Evolutionary conservation across 1,140 invertebrate species (phyloP).

Genomic region (Trichomalopsis sarcophagae): DNA sequence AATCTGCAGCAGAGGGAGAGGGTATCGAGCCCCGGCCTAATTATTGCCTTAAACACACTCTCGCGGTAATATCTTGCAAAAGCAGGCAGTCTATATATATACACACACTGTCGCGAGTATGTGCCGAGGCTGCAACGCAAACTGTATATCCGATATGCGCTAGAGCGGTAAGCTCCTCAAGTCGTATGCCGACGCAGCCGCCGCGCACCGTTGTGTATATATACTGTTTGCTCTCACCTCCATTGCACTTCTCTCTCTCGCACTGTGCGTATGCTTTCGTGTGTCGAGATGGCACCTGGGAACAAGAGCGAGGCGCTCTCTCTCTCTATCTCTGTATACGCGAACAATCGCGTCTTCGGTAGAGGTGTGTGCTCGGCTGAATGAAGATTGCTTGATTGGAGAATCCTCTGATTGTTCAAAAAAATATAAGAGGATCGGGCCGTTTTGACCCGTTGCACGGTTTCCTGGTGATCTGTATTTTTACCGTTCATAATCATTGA

Average conservation of each 20-base stretch:
- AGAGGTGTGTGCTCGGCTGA: neutral
- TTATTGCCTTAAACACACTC: neutral
- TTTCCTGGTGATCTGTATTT: no score
- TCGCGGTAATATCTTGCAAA: neutral
- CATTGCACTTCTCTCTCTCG: neutral
- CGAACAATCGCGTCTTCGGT: neutral
- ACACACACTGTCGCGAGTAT: neutral
- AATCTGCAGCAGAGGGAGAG: neutral
- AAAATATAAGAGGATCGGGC: no score
- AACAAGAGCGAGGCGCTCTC: neutral
- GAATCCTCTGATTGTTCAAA: neutral
- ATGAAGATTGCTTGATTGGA: neutral
- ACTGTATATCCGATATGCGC: constrained; percentile 1
- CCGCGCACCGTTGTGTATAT: neutral
- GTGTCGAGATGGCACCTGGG: neutral
- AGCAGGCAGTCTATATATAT: neutral
- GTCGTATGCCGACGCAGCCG: neutral
- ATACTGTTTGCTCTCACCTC: neutral
- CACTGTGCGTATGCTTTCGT: neutral
- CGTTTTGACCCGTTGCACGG: no score
- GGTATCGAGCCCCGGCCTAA: neutral
- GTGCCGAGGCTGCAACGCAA: neutral
- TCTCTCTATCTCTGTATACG: neutral
- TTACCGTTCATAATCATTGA: no score
- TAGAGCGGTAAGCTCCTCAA: neutral